Base-by-base conservation (phyloP, 2,888 invertebrate genomes). In the Teleogryllus oceanicus region DNA sequence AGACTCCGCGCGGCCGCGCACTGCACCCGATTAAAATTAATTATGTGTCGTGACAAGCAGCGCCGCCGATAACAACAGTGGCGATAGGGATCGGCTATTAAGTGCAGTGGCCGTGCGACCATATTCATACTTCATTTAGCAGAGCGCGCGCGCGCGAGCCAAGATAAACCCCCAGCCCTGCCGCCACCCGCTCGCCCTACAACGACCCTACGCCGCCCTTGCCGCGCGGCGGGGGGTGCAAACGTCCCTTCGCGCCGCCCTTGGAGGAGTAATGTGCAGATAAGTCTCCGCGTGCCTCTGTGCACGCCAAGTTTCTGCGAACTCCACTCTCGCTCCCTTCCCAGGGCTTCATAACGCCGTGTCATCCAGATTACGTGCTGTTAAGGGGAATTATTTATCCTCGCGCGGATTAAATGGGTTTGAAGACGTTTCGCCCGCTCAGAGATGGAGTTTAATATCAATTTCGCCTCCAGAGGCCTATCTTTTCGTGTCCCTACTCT, bases 21-120 rank as follows among this genome's bases (percentile, higher is more conserved):
- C 75, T 74, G 76, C 80, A 74, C 79, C 76, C 81, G 80, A 81
- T 81, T 81, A 81, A 81, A 81, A 80, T 81, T 81, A 81, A 81
- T 81, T 81, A 80, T 78, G 79, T 80, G 80, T 78, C 62, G 51
- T 79, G 77, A 78, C 80, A 78, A 78, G 37, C 79, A 49, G 49
- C 78, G 79, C 37, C 78, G 78, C 76, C 76, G 79, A 79, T 79
- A 79, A 79, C 81, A 81, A 76, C 81, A 77, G 79, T 79, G 24
- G 74, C 62, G 79, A 80, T 80, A 77, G 75, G 49, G 76, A 81
- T 81, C 81, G 81, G 74, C 80, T 76, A 77, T 81, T 81, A 81
- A 50, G 80, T 78, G 81, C 79, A 79, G 75, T 74, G 79, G 74
- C 76, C 75, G 81, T 81, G 78, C 51, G 75, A 50, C 16, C 81